Conservation (phyloP, 2,888 invertebrate species). For the Dugesia japonica region DNA sequence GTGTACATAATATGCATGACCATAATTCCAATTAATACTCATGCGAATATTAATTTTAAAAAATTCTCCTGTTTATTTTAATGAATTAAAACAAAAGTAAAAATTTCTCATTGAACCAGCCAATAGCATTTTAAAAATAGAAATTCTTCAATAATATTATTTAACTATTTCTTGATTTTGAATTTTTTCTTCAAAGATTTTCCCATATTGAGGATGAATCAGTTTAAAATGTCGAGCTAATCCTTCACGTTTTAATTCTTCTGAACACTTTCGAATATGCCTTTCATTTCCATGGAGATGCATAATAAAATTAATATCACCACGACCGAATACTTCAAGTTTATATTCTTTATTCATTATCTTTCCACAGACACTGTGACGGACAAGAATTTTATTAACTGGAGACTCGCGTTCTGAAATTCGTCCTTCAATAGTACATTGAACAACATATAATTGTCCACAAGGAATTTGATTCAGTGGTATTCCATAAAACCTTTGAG, state of each 20-base stretch:
- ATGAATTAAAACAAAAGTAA: too few relatives aligned
- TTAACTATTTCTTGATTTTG: too few relatives aligned
- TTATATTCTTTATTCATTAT: background rate
- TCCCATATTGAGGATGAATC: background rate
- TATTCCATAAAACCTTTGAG: background rate
- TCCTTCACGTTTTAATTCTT: background rate
- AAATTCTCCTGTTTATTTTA: too few relatives aligned
- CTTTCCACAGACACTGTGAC: background rate
- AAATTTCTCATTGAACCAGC: too few relatives aligned
- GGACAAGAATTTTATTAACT: background rate
- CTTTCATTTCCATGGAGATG: conserved; percentile 1
- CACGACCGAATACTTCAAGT: background rate
- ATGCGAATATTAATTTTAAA: too few relatives aligned
- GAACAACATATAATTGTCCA: background rate
- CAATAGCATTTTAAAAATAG: too few relatives aligned
- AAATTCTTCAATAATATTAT: too few relatives aligned
- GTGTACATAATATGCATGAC: too few relatives aligned
- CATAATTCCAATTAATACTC: too few relatives aligned
- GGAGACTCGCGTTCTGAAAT: background rate
- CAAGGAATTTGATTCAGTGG: background rate
- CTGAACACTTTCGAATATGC: background rate
- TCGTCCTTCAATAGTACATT: background rate
- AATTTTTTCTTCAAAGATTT: background rate
- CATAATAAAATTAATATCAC: background rate
- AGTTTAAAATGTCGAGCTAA: background rate